Conservation (phyloP, 1,140 invertebrate species). For the Drosophila repletoides region DNA sequence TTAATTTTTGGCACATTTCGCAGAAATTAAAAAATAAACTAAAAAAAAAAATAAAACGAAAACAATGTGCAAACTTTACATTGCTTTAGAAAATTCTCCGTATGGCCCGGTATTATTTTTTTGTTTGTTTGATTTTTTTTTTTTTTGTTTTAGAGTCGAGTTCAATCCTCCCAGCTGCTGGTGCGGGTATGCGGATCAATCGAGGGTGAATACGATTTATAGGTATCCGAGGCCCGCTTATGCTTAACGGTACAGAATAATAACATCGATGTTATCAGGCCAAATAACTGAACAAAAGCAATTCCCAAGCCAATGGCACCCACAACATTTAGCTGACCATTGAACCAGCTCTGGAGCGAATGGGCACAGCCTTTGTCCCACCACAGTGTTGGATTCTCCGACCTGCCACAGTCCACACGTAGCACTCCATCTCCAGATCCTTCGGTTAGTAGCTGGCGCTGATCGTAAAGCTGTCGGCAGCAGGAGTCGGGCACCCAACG, state of each 20-base stretch:
- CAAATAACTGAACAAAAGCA: constrained; percentile 89
- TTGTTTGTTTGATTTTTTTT: neutral
- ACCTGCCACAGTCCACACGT: constrained; percentile 75
- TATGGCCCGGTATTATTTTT: neutral
- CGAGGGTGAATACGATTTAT: constrained; percentile 87
- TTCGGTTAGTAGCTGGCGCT: constrained; percentile 81
- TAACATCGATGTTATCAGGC: constrained; percentile 89
- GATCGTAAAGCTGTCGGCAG: constrained; percentile 85
- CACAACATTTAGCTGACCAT: constrained; percentile 87
- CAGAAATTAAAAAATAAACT: constrained; percentile 33
- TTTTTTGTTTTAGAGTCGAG: constrained; percentile 39
- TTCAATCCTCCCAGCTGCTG: constrained; percentile 83
- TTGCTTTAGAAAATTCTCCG: constrained; percentile 31
- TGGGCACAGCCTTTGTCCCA: constrained; percentile 87
- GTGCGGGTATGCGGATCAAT: constrained; percentile 83
- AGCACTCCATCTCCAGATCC: constrained; percentile 75
- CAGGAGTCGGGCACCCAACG: constrained; percentile 91
- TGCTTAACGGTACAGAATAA: constrained; percentile 89
- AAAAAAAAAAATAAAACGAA: constrained; percentile 2
- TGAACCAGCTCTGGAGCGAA: constrained; percentile 87
- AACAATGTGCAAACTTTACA: constrained; percentile 5
- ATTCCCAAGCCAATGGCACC: constrained; percentile 88
- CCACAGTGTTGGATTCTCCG: constrained; percentile 85
- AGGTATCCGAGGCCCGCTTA: constrained; percentile 87
- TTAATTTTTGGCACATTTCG: constrained; percentile 80